These are phyloP conservation scores for Thaumatotibia leucotreta DNA, from an alignment of 1,140 invertebrate species.

Conservation along the genomic window DNA sequence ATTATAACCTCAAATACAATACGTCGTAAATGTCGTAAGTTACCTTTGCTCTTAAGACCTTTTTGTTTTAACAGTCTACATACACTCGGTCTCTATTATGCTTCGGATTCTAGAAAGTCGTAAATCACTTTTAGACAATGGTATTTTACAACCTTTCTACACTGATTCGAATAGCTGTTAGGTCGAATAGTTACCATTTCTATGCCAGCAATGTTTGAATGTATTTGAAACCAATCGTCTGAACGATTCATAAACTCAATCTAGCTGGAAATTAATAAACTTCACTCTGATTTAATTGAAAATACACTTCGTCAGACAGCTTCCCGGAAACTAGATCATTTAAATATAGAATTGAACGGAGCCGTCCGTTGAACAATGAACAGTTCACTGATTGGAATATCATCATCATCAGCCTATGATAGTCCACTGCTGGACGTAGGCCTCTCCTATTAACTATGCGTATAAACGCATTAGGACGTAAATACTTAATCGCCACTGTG, in stretches of 20 bases:
- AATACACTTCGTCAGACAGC: neutral
- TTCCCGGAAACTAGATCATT: neutral
- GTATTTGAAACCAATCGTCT: neutral
- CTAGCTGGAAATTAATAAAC: neutral
- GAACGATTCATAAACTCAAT: neutral
- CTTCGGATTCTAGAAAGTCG: no score
- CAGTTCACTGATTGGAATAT: neutral
- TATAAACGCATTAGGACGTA: no score
- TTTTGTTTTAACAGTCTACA: neutral
- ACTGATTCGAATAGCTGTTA: neutral
- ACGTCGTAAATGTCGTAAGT: neutral
- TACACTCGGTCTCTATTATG: neutral
- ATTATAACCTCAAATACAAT: neutral
- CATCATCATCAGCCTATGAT: no score
- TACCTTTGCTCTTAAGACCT: neutral
- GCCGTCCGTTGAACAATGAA: no score
- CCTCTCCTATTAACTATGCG: no score
- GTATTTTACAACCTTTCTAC: no score
- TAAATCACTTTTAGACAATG: no score
- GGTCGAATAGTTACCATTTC: neutral
- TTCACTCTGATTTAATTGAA: neutral
- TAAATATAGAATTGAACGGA: neutral
- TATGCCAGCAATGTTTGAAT: neutral
- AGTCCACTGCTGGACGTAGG: no score
- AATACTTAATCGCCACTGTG: no score